Base-by-base conservation (phyloP, 2,888 invertebrate genomes). In the Aphrophora alni region DNA sequence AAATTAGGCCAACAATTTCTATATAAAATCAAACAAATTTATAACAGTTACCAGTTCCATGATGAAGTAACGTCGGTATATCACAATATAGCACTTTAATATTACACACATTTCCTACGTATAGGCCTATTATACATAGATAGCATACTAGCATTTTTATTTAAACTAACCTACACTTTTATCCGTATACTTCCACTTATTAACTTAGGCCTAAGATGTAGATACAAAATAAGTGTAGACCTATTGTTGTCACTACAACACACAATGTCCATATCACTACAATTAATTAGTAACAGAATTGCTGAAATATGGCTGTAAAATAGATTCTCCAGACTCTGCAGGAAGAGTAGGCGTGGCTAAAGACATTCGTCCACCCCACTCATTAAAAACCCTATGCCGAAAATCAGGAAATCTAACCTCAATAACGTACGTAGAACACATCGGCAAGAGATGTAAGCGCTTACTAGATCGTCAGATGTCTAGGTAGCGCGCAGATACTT, bases 391-490 rank as follows among this genome's bases (percentile, higher is more conserved):
- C 21, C 28, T 68, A 78, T 74, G 68, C 74, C 59, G 74, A 79
- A 78, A 78, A 78, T 78, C 27, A 51, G 51, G 33, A 73, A 27
- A 68, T n/a, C 51, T 28, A 38, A 69, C 21, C 51, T 21, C n/a
- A 25, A 25, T 68, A 33, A 38, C 25, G 21, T 26, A 44, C 17
- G n/a, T n/a, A n/a, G n/a, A 68, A 72, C 74, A 73, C 59, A 33
- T 74, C 38, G 24, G 59, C 51, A 25, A 73, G 74, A 79, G 59
- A 74, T 79, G 73, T 68, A 69, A 69, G 74, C 74, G 74, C 74
- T 79, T 79, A 79, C 78, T 79, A 79, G 78, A 68, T 33, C 73
- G 78, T 33, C 78, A 68, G 78, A 38, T 21, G 74, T n/a, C 14
- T 38, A 25, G 74, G 68, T 24, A 38, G 78, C 33, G 78, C 68